A percentile compares a stretch with the other conserved stretches of the same genome.
These are phyloP conservation scores for Leptinotarsa haldemani DNA, from an alignment of 2,888 invertebrate genomes.

Conservation along the genomic window DNA sequence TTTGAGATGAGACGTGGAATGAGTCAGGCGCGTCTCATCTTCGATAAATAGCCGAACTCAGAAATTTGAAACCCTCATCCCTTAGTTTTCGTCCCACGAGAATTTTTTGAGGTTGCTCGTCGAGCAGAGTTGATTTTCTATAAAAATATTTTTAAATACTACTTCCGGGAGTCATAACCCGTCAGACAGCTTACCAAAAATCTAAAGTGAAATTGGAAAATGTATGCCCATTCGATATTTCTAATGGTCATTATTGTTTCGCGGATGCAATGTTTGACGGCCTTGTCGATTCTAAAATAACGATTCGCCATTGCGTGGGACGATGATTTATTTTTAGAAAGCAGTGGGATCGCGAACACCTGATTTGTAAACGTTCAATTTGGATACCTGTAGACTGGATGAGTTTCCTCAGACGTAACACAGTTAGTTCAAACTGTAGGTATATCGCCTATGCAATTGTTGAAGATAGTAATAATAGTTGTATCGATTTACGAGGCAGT, in stretches of 20 bases:
- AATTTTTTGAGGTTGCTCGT: no score
- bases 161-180: neutral
- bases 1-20: no score
- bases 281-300: conserved; percentile 62
- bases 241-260: conserved; percentile 27
- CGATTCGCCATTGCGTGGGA: conserved; percentile 58
- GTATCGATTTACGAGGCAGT: no score
- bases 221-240: neutral
- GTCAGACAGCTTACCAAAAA: neutral
- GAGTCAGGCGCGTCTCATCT: no score
- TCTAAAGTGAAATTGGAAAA: neutral
- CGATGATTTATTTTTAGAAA: conserved; percentile 48
- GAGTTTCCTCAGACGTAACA: conserved; percentile 29
- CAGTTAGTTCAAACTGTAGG: neutral
- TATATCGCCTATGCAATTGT: no score
- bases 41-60: no score
- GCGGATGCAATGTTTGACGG: conserved; percentile 46
- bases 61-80: no score
- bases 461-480: no score
- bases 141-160: neutral
- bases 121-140: no score
- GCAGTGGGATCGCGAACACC: conserved; percentile 58
- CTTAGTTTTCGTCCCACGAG: no score
- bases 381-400: conserved; percentile 50
- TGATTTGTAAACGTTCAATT: conserved; percentile 52